Base-by-base conservation (phyloP, 1,140 invertebrate species). In the Archivesica marissinica region DNA sequence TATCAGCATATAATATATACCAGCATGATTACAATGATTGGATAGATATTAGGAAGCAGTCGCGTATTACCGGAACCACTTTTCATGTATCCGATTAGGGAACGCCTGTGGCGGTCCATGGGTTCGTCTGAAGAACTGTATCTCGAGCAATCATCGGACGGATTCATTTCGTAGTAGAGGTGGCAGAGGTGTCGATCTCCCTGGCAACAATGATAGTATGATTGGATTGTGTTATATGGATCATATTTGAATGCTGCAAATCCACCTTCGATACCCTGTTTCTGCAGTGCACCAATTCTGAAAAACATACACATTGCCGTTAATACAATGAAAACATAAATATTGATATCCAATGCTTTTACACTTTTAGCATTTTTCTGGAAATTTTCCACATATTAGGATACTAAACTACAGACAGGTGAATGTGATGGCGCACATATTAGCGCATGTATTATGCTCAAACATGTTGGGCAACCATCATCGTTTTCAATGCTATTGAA, bases 121-220 rank as follows among this genome's bases (percentile, higher is more conserved):
- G 66, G 38, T 25, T 44, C 66, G 9, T 70, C 66, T 7, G 35
- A 38, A 25, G 66, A 41, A 2, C 23, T 38, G 17, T n/a, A 70
- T 47, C 66, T 44, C 9, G 7, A n/a, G 38, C 66, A 70, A 25
- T 70, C 66, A 70, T 70, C 66, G 7, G 66, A 44, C 3, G 39
- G 66, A 13, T 35, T 39, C 28, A 66, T 35, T 35, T 66, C 61
- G 17, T 38, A 66, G 23, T 66, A 66, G 15, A 70, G 39, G 3
- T 41, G 3, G 28, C 66, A 70, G 1, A 70, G 33, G n/a, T 70
- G 35, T 44, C 66, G 41, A 23, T 70, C 38, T 28, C 15, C 35
- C 41, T 23, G 20, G 25, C 66, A 70, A 28, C 23, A 25, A 30
- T 70, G 23, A 30, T 44, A 41, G 23, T 15, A 70, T 2, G 23